Base-by-base conservation (phyloP, 1,140 invertebrate genomes). In the Sarcophaga bullata region DNA sequence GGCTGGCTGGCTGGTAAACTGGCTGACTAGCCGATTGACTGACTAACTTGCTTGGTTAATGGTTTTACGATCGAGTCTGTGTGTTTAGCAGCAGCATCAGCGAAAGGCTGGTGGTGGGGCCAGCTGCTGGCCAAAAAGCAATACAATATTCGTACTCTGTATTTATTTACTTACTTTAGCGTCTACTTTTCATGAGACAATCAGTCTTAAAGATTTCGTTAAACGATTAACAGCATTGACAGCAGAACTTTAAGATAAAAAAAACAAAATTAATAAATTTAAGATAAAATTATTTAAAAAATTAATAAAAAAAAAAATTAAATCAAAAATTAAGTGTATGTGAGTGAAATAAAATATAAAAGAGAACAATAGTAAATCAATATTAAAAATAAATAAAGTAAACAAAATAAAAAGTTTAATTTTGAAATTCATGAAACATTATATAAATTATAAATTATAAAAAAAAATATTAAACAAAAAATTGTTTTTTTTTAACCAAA, bases 141-240 rank as follows among this genome's bases (percentile, higher is more conserved):
- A 78, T 78, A 37, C 25, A 37, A 78, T n/a, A 48, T 76, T 76
- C 73, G 48, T 48, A 73, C 68, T 48, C 37, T 48, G 48, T 76
- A 76, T 49, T 76, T 50, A 52, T 8, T 78, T 19, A 78, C 75
- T 78, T 78, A 52, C 48, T 50, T 50, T 49, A 50, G 48, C 75
- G 75, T 50, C 48, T 49, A 78, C 48, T 78, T 50, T 78, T 78
- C 49, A 50, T 19, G 75, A 50, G 75, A 78, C 75, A 78, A 78
- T 78, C 75, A 78, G 75, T 78, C 75, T 78, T 78, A 19, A 78
- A 78, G 75, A 78, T 78, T 49, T 78, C 75, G 75, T 78, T 52
- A 78, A 78, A 52, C 75, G 75, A 78, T 78, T 78, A 78, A 78
- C 75, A 78, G 10, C 48, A 50, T 17, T 68, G 10, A 78, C 47